Base-by-base conservation (phyloP, 2,888 invertebrate species). In the Carpatolechia fugitivella region DNA sequence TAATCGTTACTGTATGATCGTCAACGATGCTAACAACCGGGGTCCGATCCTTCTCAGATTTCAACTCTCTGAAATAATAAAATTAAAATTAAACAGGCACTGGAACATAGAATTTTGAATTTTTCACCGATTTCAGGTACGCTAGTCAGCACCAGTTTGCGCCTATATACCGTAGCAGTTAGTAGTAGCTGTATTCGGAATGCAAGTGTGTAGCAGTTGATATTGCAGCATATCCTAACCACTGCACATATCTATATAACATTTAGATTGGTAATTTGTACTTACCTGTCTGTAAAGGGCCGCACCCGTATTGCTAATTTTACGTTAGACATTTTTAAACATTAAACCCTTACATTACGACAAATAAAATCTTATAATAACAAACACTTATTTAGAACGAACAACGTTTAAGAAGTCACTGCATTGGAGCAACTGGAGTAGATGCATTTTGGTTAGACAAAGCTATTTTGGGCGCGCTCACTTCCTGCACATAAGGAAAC, bases 271-370 rank as follows among this genome's bases (percentile, higher is more conserved):
- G n/a, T 18, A 5, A 41, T 36, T 5, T 6, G 11, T 56, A 72
- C 88, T 83, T 81, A 93, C 93, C 92, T 92, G 61, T 91, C 90
- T 18, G 93, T 93, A 70, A 94, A 89, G 11, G 93, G 93, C 62
- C 93, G 85, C 29, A 93, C 91, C 65, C 93, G 83, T 52, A 94
- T 91, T 14, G 92, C 93, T 68, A 94, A 91, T 74, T 93, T 93
- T 52, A 94, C 92, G 64, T 91, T 91, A 36, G 92, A 91, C 93
- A 93, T 93, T 55, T 40, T 51, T 10, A 29, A 20, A 35, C 16
- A 11, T 35, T 49, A 5, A 2, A 35, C 16, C 1, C 6, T 30
- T 11, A n/a, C 16, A 8, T 14, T 18, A 40, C 1, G 10, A 40
- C 11, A 4, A 16, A 13, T 16, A 30, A 38, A 36, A 47, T 18